Percentiles rank a stretch among this genome's conserved stretches.
Evolutionary conservation across 2,888 invertebrate species (phyloP).

Genomic region (Rhamnusium bicolor): DNA sequence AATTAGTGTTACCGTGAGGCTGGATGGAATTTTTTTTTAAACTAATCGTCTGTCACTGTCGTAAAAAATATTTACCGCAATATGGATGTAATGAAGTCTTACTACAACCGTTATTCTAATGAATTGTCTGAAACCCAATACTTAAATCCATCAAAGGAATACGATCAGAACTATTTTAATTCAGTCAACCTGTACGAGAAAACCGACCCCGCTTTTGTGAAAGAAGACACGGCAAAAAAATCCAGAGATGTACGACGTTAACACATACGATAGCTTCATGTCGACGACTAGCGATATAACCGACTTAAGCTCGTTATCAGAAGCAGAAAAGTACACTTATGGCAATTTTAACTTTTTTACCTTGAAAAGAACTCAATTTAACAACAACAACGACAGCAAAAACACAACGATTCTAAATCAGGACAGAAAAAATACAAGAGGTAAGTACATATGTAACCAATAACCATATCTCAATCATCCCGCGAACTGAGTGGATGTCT

Average conservation of each 20-base stretch:
- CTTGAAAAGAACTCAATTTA: slow-evolving; percentile 56
- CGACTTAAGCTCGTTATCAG: slow-evolving; percentile 60
- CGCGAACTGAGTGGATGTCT: background rate
- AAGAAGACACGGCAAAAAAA: slow-evolving; percentile 39
- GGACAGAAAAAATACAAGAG: slow-evolving; percentile 49
- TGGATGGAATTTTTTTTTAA: background rate
- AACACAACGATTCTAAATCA: slow-evolving; percentile 42
- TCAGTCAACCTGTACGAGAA: slow-evolving; percentile 44
- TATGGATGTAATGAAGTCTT: slow-evolving; percentile 65
- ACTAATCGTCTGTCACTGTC: background rate
- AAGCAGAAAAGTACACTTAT: slow-evolving; percentile 58
- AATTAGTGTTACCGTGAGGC: background rate
- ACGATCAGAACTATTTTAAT: slow-evolving; percentile 35
- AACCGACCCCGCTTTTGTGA: slow-evolving; percentile 45
- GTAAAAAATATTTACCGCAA: background rate
- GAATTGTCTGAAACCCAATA: slow-evolving; percentile 38
- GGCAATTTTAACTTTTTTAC: slow-evolving; percentile 64
- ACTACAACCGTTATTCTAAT: slow-evolving; percentile 57
- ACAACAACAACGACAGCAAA: slow-evolving; percentile 47
- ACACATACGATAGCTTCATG: slow-evolving; percentile 65
- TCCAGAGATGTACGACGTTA: slow-evolving; percentile 61
- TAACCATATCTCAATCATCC: background rate
- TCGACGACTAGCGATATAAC: slow-evolving; percentile 61
- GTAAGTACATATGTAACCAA: slow-evolving; percentile 24
- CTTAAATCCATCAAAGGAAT: background rate